Percentiles rank a stretch among this genome's conserved stretches.
phyloP scores from a whole-genome alignment of 92 coral and sea anemone genomes.

The Diadumene lineata region DNA sequence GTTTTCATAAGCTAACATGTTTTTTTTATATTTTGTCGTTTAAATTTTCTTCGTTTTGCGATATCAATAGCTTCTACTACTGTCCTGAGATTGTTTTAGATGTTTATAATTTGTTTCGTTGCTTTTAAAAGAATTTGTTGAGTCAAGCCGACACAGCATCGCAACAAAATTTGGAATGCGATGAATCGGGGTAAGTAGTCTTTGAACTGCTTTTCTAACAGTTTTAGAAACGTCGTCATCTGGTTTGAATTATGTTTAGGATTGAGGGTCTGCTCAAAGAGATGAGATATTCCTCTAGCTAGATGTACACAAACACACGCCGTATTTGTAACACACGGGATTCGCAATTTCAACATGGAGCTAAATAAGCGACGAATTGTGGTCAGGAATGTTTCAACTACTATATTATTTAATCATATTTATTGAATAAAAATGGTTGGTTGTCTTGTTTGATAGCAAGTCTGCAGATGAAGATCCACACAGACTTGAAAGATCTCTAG shows the following conservation, averaged over 20 bases:
- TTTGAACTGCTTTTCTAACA: background rate
- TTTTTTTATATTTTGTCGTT: background rate
- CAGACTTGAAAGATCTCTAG: constrained; percentile 73
- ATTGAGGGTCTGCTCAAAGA: background rate
- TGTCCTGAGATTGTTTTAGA: too few relatives aligned
- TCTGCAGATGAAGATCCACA: constrained; percentile 57
- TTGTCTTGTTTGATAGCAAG: constrained; percentile 62
- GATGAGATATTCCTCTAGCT: background rate
- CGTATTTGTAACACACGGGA: too few relatives aligned
- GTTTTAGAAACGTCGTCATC: too few relatives aligned
- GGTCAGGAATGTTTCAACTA: too few relatives aligned
- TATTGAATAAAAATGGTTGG: too few relatives aligned
- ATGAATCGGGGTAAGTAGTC: constrained; percentile 43
- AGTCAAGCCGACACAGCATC: constrained; percentile 58
- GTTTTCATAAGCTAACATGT: too few relatives aligned
- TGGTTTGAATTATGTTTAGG: background rate
- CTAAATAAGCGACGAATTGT: too few relatives aligned
- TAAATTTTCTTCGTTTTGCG: background rate
- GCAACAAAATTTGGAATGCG: constrained; percentile 64
- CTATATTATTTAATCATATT: too few relatives aligned
- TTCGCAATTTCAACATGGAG: too few relatives aligned
- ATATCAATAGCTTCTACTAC: too few relatives aligned
- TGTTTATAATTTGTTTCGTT: too few relatives aligned
- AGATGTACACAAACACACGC: too few relatives aligned
- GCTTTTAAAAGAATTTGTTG: constrained; percentile 44